Evolutionary conservation across 2,797 vertebrate species (phyloP), one percentile per base, ranked within the genome.

Genomic region (Rallus crepitans): DNA sequence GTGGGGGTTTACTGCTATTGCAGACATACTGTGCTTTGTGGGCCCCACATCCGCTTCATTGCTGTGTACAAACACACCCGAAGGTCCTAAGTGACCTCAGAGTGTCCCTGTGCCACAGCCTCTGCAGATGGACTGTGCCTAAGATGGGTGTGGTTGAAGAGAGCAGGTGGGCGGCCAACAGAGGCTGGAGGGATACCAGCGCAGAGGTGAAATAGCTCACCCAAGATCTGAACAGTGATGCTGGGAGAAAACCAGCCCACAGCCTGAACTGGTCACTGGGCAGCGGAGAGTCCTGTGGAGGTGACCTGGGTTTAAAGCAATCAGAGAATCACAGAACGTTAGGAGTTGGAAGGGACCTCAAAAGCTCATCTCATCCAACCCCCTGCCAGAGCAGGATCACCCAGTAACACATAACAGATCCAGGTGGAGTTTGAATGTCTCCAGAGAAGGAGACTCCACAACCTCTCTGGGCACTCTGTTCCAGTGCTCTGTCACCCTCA

Each of bases 131-230:
- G 24, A 7, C 64, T 35, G 15, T 5, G 13, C 53, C 69, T 61
- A 28, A 4, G 70, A 53, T 55, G 35, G 19, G 30, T 2, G 33
- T 10, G 23, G 9, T 19, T 39, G 47, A 69, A 24, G 40, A 81
- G 30, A 25, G 50, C 5, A 11, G 47, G 11, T 0, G 2, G 31
- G 64, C 0, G 3, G 45, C 17, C 37, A 7, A 24, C 47, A 24
- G 52, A 24, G 52, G 30, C 71, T 20, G 27, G 52, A 70, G 21
- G 1, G 0, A 27, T 25, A 18, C 24, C 35, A 17, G 40, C 12
- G 7, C 0, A 0, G 35, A 18, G 55, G 16, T 24, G 55, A 28
- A 40, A 33, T 7, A 24, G 20, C 23, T 69, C 8, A 47, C 35
- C 7, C 30, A 9, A 33, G 40, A 56, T 52, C 40, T 48, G 6